Conservation (phyloP, 2,888 invertebrate species). For the Malachius bipustulatus region DNA sequence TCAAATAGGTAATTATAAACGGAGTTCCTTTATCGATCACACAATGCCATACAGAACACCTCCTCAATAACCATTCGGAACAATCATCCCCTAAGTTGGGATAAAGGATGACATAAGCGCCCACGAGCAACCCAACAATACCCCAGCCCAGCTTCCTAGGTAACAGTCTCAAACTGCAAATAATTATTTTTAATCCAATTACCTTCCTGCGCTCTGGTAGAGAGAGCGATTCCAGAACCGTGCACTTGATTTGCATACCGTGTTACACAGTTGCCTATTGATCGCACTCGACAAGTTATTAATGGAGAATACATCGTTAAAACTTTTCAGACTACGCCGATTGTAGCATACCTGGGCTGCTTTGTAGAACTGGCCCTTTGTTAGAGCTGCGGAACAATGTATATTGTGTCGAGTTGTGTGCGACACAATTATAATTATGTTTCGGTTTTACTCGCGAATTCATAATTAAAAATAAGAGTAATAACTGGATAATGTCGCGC, state of each 20-base stretch:
- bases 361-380: constrained; percentile 33
- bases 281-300: constrained; percentile 37
- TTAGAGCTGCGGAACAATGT: constrained; percentile 33
- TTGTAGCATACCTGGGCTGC: constrained; percentile 36
- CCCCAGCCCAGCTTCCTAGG: too few relatives aligned
- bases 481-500: constrained; percentile 20
- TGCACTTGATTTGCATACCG: constrained; percentile 23
- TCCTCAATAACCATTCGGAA: too few relatives aligned
- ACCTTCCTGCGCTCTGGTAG: too few relatives aligned
- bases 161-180: too few relatives aligned
- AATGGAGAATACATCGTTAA: constrained; percentile 39
- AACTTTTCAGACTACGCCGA: constrained; percentile 39
- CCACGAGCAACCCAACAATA: too few relatives aligned
- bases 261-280: constrained; percentile 31
- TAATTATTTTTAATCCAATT: too few relatives aligned
- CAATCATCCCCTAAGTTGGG: too few relatives aligned
- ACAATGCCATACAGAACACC: too few relatives aligned
- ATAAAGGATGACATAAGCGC: too few relatives aligned
- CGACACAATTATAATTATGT: constrained; percentile 37
- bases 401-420: constrained; percentile 35
- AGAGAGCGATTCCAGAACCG: background rate
- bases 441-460: constrained; percentile 34
- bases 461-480: constrained; percentile 35
- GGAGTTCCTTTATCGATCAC: too few relatives aligned
- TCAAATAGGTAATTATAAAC: too few relatives aligned